Base-by-base conservation (phyloP, 2,113 vertebrate genomes). In the Bufo gargarizans region DNA sequence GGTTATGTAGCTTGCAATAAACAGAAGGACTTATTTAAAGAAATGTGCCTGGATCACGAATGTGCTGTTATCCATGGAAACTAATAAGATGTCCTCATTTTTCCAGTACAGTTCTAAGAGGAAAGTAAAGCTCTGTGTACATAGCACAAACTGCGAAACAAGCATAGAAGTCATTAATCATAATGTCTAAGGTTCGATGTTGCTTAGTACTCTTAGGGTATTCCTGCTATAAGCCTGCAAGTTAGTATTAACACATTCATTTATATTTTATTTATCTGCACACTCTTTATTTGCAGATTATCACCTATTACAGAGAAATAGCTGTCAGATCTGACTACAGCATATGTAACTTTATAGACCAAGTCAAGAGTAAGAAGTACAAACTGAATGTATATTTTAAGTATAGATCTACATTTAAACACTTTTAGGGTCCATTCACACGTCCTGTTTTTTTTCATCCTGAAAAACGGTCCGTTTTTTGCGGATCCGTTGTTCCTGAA, bases 11-110 rank as follows among this genome's bases (percentile, higher is more conserved):
- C 50, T 76, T 11, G 7, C 45, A 76, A 50, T 50, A 76, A 50
- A 17, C 47, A 76, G 47, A 76, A 76, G 13, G 17, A 50, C 72
- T 76, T 74, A 74, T 49, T 74, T 47, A 74, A 74, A 76, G 45
- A 76, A 49, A 33, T 76, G 72, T 76, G 72, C 11, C 67, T 76
- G 72, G 45, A 76, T 76, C 72, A 76, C 45, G 3, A 76, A 50
- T 76, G 43, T 76, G 72, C 72, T 50, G 7, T 76, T 76, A 74
- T 47, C 45, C 71, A 76, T 76, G 72, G 72, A 76, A 76, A 76
- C 45, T 45, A 76, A 20, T 20, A 47, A 76, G 19, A 76, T 50
- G 45, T 76, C 14, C 14, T 76, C 0, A 45, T 76, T 76, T 76
- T 76, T 50, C 72, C 45, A 76, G 72, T 19, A 76, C 8, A 47